A percentile compares a stretch with the other conserved stretches of the same genome.
Evolutionary conservation across 2,797 vertebrate species (phyloP).

Genomic region (Gallinago nigripennis): DNA sequence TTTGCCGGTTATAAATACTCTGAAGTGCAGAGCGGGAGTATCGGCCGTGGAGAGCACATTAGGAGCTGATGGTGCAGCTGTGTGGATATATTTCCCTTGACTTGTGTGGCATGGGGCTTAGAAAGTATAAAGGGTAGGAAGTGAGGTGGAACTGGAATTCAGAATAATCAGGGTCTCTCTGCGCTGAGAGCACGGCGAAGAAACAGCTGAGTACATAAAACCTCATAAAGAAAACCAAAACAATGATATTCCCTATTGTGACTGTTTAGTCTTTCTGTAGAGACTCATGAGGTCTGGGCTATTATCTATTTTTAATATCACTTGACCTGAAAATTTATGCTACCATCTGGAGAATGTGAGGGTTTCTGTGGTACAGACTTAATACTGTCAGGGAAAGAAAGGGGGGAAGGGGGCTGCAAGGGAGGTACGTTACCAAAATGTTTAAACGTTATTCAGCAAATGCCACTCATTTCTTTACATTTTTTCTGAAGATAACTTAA

Average conservation of each 20-base stretch:
- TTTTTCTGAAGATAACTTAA: not conserved
- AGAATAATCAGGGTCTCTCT: slow-evolving; percentile 73
- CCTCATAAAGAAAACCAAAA: slow-evolving; percentile 89
- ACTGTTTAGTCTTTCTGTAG: slow-evolving; percentile 94
- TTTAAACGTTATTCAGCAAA: slow-evolving; percentile 59
- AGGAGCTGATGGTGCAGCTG: slow-evolving; percentile 73
- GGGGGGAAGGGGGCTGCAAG: not conserved
- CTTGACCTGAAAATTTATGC: slow-evolving; percentile 86
- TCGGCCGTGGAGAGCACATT: not conserved
- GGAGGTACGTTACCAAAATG: slow-evolving; percentile 8
- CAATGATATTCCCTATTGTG: slow-evolving; percentile 89
- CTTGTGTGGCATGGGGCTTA: slow-evolving; percentile 80
- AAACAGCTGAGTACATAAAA: slow-evolving; percentile 95
- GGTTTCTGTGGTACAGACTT: slow-evolving; percentile 43
- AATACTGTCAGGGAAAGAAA: slow-evolving; percentile 34
- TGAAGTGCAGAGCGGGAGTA: slow-evolving; percentile 39
- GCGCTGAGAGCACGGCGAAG: slow-evolving; percentile 73
- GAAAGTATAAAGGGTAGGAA: slow-evolving; percentile 80
- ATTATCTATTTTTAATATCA: slow-evolving; percentile 90
- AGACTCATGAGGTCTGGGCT: slow-evolving; percentile 78
- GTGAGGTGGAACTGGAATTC: slow-evolving; percentile 84
- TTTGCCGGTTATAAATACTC: slow-evolving; percentile 67
- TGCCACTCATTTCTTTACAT: not conserved
- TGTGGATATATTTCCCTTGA: slow-evolving; percentile 76
- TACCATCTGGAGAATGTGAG: slow-evolving; percentile 79